Base-by-base conservation (phyloP, 2,797 vertebrate genomes). In the Paedocypris micromegethes region DNA sequence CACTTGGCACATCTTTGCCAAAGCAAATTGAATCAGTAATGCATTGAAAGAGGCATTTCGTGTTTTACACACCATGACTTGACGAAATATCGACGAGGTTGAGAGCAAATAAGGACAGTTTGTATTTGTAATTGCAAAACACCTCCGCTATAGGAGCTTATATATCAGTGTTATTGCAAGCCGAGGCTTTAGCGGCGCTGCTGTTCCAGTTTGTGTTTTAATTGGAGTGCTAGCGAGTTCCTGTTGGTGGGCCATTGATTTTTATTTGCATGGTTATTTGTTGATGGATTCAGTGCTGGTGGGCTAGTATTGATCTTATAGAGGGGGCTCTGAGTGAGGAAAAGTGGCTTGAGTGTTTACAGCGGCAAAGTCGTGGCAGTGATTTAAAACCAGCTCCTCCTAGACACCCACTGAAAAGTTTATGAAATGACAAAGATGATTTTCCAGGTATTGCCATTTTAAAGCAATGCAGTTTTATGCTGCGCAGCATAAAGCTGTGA, bases 231-330 rank as follows among this genome's bases (percentile, higher is more conserved):
- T 80, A 86, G 82, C 81, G 84, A 88, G 88, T 90, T 89, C 82
- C 84, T 87, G 80, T 88, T 87, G 80, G 82, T 77, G 73, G 79
- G 65, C 70, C 76, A 86, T 89, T 86, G 87, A 89, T 88, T 90
- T 90, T 84, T 86, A 86, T 90, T 90, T 89, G 85, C 85, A 87
- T 87, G 83, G 75, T 85, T 85, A 85, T 88, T 86, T 89, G 84
- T 87, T 88, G 85, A 88, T 86, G 83, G 82, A 87, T 87, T 82
- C 78, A 79, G 83, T 83, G 83, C 81, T 69, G 42, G 81, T 78
- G 81, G 84, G 78, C 72, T 64, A 77, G 40, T 84, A 82, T 88
- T 79, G 83, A 88, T 89, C 53, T 66, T 54, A 44, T 40, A 47
- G 38, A 52, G 58, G 9, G 67, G 72, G 66, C 53, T 5, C 9